phyloP scores from a whole-genome alignment of 2,888 invertebrate species.

The Heliconius cydno region DNA sequence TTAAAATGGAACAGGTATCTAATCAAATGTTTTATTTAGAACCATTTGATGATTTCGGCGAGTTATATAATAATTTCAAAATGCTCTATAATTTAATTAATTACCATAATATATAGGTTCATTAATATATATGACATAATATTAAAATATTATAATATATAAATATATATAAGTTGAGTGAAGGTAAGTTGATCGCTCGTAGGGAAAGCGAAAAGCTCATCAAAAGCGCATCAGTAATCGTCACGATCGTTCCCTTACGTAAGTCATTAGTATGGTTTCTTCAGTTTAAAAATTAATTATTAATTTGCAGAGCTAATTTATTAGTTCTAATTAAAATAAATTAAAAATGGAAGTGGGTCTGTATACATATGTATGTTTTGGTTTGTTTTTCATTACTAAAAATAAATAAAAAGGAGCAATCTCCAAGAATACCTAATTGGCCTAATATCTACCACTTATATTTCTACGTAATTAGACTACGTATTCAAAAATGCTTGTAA shows the following conservation, averaged over 20 bases:
- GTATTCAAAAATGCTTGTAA: background rate
- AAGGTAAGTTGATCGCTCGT: constrained; percentile 1
- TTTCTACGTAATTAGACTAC: background rate
- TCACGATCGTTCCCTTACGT: constrained; percentile 21
- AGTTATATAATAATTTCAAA: background rate
- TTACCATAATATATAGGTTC: background rate
- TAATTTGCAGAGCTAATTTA: background rate
- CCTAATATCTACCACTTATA: background rate
- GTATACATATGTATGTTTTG: background rate
- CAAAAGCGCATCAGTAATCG: constrained; percentile 20
- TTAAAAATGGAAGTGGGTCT: background rate
- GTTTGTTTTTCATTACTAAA: background rate
- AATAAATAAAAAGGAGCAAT: background rate
- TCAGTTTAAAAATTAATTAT: background rate
- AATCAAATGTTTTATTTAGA: no score
- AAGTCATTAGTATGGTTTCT: constrained; percentile 20
- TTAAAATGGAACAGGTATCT: no score
- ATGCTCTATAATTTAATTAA: background rate
- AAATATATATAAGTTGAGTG: background rate
- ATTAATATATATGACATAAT: background rate
- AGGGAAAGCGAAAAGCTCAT: constrained; percentile 30
- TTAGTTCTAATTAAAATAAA: background rate
- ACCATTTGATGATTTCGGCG: background rate
- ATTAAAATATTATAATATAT: background rate
- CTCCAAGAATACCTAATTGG: background rate